Evolutionary conservation across 1,140 invertebrate genomes (phyloP).

Genomic region (Scylla paramamosain): DNA sequence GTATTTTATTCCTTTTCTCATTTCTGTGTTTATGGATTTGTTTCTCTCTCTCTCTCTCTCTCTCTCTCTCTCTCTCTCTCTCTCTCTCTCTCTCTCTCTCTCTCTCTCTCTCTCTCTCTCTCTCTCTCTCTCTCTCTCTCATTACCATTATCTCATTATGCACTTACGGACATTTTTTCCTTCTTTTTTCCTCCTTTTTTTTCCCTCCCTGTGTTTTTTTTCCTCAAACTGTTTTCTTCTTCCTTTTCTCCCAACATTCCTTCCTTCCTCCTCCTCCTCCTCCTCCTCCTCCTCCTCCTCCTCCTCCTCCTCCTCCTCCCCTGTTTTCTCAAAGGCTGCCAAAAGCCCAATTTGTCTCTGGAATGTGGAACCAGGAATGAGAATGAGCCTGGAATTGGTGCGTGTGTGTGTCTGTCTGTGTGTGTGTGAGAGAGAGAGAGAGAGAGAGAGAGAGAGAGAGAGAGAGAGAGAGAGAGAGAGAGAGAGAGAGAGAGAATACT

Average conservation of each 20-base stretch:
- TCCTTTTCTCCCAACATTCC: background rate
- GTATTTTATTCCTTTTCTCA: no score
- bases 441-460: background rate
- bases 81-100: no score
- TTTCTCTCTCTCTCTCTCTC: no score
- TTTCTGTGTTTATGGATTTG: no score
- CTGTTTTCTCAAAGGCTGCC: conserved; percentile 18
- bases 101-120: no score
- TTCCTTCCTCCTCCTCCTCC: background rate
- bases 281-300: background rate
- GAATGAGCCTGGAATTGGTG: background rate
- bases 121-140: no score
- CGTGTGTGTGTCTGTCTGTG: background rate
- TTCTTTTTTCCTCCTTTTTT: no score
- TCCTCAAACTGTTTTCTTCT: background rate
- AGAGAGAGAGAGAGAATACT: no score
- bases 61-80: no score
- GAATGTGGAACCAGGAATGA: background rate
- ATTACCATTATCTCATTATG: no score
- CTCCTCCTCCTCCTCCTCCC: background rate
- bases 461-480: background rate
- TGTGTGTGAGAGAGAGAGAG: background rate
- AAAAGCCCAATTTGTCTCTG: background rate
- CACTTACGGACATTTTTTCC: no score
- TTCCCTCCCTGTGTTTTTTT: no score